Conservation (phyloP, 2,113 vertebrate species). For the Myiagra hebetior region DNA sequence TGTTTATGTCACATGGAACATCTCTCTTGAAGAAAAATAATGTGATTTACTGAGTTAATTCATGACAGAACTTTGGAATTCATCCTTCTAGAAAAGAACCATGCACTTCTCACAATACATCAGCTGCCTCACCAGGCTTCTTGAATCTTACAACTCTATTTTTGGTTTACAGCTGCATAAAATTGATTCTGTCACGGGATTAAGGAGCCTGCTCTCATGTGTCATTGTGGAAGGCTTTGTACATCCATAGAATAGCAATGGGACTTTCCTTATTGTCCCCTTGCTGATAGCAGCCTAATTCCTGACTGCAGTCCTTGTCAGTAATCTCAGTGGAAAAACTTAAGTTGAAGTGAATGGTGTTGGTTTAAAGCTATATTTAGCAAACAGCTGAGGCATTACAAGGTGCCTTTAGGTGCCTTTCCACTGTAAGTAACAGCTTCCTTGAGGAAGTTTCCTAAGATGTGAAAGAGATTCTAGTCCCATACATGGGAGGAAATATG, state of each 20-base stretch:
- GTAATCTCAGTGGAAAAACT: slow-evolving; percentile 33
- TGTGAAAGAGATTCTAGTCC: not conserved
- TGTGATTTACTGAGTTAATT: not conserved
- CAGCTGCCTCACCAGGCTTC: not conserved
- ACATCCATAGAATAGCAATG: not conserved
- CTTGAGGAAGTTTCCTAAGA: not conserved
- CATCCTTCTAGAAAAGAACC: not conserved
- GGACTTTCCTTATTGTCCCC: not conserved
- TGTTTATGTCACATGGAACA: not conserved
- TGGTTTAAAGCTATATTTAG: slow-evolving; percentile 30
- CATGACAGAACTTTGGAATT: not conserved
- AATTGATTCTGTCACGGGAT: slow-evolving; percentile 35
- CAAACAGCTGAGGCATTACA: slow-evolving; percentile 4
- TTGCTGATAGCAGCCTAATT: not conserved
- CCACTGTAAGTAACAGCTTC: not conserved
- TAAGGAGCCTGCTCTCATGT: slow-evolving; percentile 12
- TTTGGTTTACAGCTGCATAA: slow-evolving; percentile 47
- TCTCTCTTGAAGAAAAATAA: not conserved
- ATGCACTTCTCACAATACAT: not conserved
- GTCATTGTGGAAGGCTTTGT: slow-evolving; percentile 5
- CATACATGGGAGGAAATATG: not conserved
- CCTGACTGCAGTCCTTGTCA: slow-evolving; percentile 30
- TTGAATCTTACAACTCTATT: not conserved
- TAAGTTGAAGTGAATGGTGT: not conserved
- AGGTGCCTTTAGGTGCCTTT: slow-evolving; percentile 6